A percentile compares a stretch with the other conserved stretches of the same genome.
These are phyloP conservation scores for Chrysochloris asiatica DNA, from an alignment of 2,113 vertebrate species.

Conservation along the genomic window DNA sequence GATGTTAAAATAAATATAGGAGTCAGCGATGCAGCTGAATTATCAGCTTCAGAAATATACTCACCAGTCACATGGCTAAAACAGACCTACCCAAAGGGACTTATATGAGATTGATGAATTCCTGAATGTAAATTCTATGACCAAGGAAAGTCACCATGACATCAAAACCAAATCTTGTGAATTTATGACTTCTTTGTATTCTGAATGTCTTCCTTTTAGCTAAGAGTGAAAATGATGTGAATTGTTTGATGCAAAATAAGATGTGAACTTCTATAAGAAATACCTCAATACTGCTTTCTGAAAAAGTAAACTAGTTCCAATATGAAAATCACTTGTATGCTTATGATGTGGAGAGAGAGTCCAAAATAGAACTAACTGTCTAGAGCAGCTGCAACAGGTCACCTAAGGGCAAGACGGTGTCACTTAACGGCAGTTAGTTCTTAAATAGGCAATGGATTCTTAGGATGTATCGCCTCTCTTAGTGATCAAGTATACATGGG, in stretches of 20 bases:
- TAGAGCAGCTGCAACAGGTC: not conserved
- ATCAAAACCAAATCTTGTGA: not conserved
- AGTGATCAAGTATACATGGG: not conserved
- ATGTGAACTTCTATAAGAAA: slow-evolving; percentile 13
- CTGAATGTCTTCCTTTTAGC: not conserved
- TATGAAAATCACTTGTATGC: not conserved
- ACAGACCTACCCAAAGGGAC: not conserved
- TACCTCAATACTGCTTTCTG: not conserved
- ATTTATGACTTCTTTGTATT: not conserved
- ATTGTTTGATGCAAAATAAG: not conserved
- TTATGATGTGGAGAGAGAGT: not conserved
- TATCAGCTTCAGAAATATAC: not conserved
- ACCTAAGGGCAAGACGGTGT: not conserved
- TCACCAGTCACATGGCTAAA: not conserved
- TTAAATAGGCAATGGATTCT: not conserved
- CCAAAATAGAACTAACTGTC: not conserved
- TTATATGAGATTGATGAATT: not conserved
- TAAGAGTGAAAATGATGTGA: not conserved
- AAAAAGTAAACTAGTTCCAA: not conserved
- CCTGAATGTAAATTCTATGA: not conserved
- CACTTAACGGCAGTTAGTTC: not conserved
- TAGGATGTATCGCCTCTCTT: not conserved
- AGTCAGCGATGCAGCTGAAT: not conserved
- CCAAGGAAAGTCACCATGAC: not conserved
- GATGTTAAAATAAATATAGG: not conserved